These are phyloP conservation scores for Pinctada fucata DNA, from an alignment of 2,888 invertebrate genomes.

Conservation along the genomic window DNA sequence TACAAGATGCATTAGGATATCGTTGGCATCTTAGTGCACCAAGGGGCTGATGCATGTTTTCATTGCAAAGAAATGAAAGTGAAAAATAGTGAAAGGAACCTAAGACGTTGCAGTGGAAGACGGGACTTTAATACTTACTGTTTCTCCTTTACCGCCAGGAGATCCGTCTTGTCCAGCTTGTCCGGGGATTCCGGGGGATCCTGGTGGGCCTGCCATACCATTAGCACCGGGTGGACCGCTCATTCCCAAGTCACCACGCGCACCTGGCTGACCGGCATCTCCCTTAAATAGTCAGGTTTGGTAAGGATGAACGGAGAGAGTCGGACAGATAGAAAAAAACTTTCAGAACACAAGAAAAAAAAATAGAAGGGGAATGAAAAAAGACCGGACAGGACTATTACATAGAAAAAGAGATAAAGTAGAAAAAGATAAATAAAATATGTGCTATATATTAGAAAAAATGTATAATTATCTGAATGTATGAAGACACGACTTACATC, in stretches of 20 bases:
- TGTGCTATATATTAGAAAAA: too few species aligned
- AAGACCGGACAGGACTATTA: too few species aligned
- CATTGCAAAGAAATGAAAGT: too few species aligned
- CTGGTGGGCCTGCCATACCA: conserved; percentile 56
- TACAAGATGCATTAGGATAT: too few species aligned
- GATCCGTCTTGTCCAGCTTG: conserved; percentile 60
- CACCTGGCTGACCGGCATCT: conserved; percentile 62
- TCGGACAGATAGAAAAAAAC: not conserved
- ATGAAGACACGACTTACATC: too few species aligned
- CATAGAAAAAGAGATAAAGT: too few species aligned
- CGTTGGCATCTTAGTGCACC: too few species aligned
- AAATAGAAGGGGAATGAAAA: not conserved
- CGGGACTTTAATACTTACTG: conserved; percentile 30
- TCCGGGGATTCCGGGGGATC: conserved; percentile 63
- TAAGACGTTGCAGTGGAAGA: too few species aligned
- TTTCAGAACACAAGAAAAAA: not conserved
- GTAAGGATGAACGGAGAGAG: not conserved
- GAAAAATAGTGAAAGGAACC: too few species aligned
- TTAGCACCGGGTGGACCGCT: conserved; percentile 57
- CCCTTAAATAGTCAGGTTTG: conserved; percentile 44
- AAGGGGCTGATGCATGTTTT: too few species aligned
- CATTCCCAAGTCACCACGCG: conserved; percentile 56
- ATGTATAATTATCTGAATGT: too few species aligned
- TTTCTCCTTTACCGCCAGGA: conserved; percentile 62
- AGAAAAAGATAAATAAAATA: too few species aligned